phyloP scores from a whole-genome alignment of 2,888 invertebrate genomes.

The Aleiodes testaceus region DNA sequence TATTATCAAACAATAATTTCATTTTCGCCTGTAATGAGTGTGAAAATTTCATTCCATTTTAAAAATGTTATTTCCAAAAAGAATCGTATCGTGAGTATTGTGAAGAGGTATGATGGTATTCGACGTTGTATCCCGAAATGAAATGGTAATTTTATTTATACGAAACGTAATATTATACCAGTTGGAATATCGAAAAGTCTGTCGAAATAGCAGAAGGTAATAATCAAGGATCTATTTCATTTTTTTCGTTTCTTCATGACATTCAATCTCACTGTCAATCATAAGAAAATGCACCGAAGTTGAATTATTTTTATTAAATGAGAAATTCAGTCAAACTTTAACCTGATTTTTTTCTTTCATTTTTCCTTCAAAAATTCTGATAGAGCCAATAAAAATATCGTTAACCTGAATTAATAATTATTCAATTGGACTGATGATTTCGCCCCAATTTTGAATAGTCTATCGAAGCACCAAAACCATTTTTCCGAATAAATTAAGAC shows the following conservation, averaged over 20 bases:
- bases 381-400: conserved; percentile 9
- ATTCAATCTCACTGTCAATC: neutral
- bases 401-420: neutral
- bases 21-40: neutral
- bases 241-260: conserved; percentile 6
- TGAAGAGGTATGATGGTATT: neutral
- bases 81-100: neutral
- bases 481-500: conserved; percentile 54
- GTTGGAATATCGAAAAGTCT: conserved; percentile 19
- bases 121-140: conserved; percentile 28
- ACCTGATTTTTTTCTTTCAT: too few species aligned
- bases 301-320: too few species aligned
- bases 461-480: conserved; percentile 71
- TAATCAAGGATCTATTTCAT: conserved; percentile 1
- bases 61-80: conserved; percentile 6
- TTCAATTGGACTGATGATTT: conserved; percentile 12
- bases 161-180: conserved; percentile 40
- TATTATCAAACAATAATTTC: too few species aligned
- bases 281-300: neutral
- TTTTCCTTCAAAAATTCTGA: neutral
- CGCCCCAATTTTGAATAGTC: conserved; percentile 66
- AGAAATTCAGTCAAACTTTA: too few species aligned
- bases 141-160: conserved; percentile 42
- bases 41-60: neutral
- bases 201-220: conserved; percentile 24